Evolutionary conservation across 2,113 vertebrate species (phyloP), one percentile per base, ranked within the genome.

Genomic region (Mohoua ochrocephala): DNA sequence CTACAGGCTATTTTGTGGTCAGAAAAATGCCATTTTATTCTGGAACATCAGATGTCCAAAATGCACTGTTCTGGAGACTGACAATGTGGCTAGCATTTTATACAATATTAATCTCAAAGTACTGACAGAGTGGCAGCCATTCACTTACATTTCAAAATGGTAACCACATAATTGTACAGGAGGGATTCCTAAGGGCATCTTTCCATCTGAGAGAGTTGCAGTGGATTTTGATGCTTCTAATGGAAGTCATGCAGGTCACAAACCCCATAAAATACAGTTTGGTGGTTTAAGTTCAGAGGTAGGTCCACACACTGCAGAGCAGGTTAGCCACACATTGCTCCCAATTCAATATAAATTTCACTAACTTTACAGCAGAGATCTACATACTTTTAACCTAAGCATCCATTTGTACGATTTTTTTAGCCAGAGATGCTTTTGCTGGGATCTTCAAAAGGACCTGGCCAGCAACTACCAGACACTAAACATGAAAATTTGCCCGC

Each of bases 51-150:
- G 13, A 83, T 69, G 22, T 65, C 64, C 49, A 69, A 76, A 89
- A 94, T 56, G 60, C 53, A 50, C 81, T 86, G 60, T 88, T 89
- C 77, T 94, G 60, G 63, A 92, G 73, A 70, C 81, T 95, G 77
- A 93, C 52, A 69, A 78, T 52, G 61, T 0, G 35, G 78, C 56
- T 37, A 76, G 60, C 45, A 80, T 93, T 95, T 95, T 93, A 97
- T 95, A 78, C 90, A 97, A 96, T 94, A 97, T 94, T 95, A 95
- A 96, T 94, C 80, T 71, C 53, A 87, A 83, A 79, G 59, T 77
- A 87, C 45, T 67, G 79, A 60, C 49, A 86, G 47, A 95, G 78
- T 30, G 31, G 86, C 80, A 97, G 84, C 33, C 79, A 73, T 91
- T 93, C 89, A 92, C 93, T 88, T 95, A 42, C 35, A 86, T 81